phyloP scores from a whole-genome alignment of 2,888 invertebrate species.

The Teleogryllus oceanicus region DNA sequence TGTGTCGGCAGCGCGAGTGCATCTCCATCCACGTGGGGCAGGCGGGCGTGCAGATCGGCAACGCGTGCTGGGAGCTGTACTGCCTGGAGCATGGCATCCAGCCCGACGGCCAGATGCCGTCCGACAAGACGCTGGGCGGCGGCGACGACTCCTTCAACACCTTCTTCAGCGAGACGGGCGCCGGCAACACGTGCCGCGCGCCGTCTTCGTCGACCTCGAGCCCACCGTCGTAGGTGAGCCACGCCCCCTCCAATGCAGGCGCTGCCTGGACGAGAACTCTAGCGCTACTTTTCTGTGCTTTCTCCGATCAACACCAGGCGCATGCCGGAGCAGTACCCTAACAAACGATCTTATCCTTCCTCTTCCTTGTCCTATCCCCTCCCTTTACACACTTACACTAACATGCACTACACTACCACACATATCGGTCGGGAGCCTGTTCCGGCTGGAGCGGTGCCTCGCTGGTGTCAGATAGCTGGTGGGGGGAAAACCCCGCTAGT shows the following conservation, averaged over 20 bases:
- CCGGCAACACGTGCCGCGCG: constrained; percentile 95
- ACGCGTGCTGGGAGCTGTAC: constrained; percentile 86
- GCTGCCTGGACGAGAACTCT: too few species aligned
- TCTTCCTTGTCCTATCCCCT: too few species aligned
- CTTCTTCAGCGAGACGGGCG: constrained; percentile 90
- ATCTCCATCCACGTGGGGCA: constrained; percentile 76
- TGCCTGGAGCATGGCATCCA: constrained; percentile 88
- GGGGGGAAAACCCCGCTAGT: too few species aligned
- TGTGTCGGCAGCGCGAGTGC: constrained; percentile 63
- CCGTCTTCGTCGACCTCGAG: constrained; percentile 92
- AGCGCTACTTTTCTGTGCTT: too few species aligned
- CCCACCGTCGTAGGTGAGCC: constrained; percentile 81
- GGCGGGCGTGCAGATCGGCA: constrained; percentile 85
- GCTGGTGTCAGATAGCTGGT: too few species aligned
- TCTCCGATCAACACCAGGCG: too few species aligned
- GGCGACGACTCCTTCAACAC: constrained; percentile 95
- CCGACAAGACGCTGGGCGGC: constrained; percentile 85
- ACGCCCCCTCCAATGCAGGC: neutral
- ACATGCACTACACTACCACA: too few species aligned
- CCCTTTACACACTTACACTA: too few species aligned
- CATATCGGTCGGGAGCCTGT: too few species aligned
- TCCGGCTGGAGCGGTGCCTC: too few species aligned
- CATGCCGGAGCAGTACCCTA: too few species aligned
- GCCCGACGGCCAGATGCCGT: constrained; percentile 91
- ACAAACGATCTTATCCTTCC: too few species aligned